Percentiles rank a stretch among this genome's conserved stretches.
These are phyloP conservation scores for Moxostoma hubbsi DNA, from an alignment of 2,797 vertebrate genomes.

Conservation along the genomic window DNA sequence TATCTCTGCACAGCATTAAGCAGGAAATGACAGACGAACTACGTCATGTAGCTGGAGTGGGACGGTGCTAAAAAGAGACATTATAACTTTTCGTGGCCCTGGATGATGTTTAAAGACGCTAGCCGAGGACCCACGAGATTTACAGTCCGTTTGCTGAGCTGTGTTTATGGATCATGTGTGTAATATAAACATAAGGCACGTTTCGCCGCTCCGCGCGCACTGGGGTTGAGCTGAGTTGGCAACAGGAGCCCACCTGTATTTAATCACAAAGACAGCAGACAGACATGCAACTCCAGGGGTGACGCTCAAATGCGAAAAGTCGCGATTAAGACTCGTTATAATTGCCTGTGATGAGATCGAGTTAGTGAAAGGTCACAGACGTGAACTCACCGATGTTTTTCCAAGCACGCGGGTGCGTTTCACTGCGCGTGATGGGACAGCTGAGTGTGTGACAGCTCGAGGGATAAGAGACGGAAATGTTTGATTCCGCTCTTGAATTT, in stretches of 20 bases:
- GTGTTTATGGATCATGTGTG: conserved; percentile 47
- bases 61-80: conserved; percentile 47
- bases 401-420: no score
- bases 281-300: conserved; percentile 22
- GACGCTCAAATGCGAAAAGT: not conserved
- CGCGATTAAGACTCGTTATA: not conserved
- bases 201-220: conserved; percentile 21
- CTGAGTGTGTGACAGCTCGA: conserved; percentile 44
- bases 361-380: conserved; percentile 25
- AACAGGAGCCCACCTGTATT: conserved; percentile 28
- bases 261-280: conserved; percentile 26
- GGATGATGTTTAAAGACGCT: conserved; percentile 23
- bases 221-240: conserved; percentile 19
- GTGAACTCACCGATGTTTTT: not conserved
- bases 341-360: conserved; percentile 15
- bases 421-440: not conserved
- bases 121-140: conserved; percentile 24
- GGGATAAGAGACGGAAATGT: conserved; percentile 60
- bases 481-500: conserved; percentile 83
- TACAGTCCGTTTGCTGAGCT: conserved; percentile 20
- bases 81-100: conserved; percentile 36
- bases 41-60: conserved; percentile 56
- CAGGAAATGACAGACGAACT: conserved; percentile 60
- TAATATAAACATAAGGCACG: conserved; percentile 48
- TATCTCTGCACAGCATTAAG: conserved; percentile 34